Evolutionary conservation across 1,140 invertebrate species (phyloP), one percentile per base, ranked within the genome.

Genomic region (Drosophila rhopaloa): DNA sequence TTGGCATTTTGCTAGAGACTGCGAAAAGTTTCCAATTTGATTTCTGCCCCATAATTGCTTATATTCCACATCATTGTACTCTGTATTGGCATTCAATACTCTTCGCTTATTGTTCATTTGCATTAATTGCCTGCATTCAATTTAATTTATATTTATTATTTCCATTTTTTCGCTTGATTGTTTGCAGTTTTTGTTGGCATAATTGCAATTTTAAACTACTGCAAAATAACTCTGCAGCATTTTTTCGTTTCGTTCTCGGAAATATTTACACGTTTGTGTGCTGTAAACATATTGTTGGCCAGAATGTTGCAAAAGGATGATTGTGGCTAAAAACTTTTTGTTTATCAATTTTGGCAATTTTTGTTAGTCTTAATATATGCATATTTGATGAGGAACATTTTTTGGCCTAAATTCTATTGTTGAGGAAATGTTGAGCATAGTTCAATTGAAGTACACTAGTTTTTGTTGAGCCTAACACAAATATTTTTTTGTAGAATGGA

Each of bases 131-230:
- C 54, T 14, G 72, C 29, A 44, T 43, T 76, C 65, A 32, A 38
- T 76, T 75, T 75, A 58, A 75, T 75, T 76, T 75, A 40, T 70
- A 67, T 57, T 57, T 55, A 43, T 58, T 56, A 50, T 63, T 16
- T n/a, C 19, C 19, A 13, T 62, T 62, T 60, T 40, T 40, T 53
- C 13, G 14, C 32, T 47, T 53, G 13, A 56, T 77, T 76, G 66
- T 66, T 35, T 57, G 51, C 37, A 27, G 38, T 48, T 70, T 41
- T 27, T 47, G 35, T 56, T 55, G 14, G 13, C 62, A 58, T 76
- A 76, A 76, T 76, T 76, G 48, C 38, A 66, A 46, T 67, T 75
- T 67, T 14, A 76, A 75, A 58, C 48, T 59, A 4, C n/a, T 41
- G 54, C 32, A 60, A 61, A 59, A 66, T 76, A 66, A 63, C 29